These are phyloP conservation scores for Brotula barbata DNA, from an alignment of 2,797 vertebrate genomes.

Conservation along the genomic window DNA sequence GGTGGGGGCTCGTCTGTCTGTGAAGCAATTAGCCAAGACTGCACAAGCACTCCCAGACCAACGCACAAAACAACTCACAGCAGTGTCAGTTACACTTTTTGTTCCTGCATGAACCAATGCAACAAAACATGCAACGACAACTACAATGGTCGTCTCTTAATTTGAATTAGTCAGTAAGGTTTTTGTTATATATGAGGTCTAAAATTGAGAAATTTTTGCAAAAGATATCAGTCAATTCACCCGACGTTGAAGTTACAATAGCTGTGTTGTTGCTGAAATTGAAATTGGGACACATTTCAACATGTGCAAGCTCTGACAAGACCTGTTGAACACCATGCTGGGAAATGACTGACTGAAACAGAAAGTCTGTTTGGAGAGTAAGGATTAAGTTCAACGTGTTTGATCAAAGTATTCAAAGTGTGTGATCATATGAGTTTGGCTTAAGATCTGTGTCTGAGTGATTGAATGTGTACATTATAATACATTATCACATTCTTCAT, in stretches of 20 bases:
- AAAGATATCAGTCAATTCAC: slow-evolving; percentile 13
- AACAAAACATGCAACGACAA: no score
- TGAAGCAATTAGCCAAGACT: slow-evolving; percentile 47
- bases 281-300: slow-evolving; percentile 26
- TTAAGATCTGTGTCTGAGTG: no score
- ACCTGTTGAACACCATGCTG: slow-evolving; percentile 33
- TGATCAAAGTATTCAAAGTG: no score
- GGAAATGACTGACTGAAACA: slow-evolving; percentile 42
- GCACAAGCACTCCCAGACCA: slow-evolving; percentile 43
- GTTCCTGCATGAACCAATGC: no score
- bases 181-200: no score
- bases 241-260: background rate
- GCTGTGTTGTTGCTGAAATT: slow-evolving; percentile 1
- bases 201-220: slow-evolving; percentile 35
- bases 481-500: no score
- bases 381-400: background rate
- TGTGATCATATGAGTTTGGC: slow-evolving; percentile 1
- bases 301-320: slow-evolving; percentile 66
- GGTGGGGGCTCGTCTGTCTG: slow-evolving; percentile 36
- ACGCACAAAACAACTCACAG: slow-evolving; percentile 32
- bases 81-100: background rate
- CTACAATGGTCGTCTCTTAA: no score
- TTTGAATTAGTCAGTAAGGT: no score
- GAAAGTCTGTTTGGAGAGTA: slow-evolving; percentile 40
- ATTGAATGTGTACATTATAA: no score